Percentiles rank a stretch among this genome's conserved stretches.
phyloP scores from a whole-genome alignment of 2,113 vertebrate genomes.

The Loxodonta africana region DNA sequence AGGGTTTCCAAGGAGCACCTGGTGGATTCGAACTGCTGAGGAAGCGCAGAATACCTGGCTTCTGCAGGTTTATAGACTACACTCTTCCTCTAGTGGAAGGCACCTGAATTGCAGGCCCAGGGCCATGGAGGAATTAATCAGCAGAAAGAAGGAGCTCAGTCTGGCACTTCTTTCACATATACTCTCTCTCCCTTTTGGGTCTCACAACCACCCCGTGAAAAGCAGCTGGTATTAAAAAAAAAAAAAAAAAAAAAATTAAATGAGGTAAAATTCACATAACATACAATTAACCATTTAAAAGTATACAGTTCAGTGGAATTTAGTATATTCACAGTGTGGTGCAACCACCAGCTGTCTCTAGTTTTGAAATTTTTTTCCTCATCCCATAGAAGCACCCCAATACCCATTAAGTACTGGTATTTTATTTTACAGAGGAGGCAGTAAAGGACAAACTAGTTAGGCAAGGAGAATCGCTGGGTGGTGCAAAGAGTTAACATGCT shows the following conservation, averaged over 20 bases:
- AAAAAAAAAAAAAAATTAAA: no score
- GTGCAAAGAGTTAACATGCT: neutral
- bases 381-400: no score
- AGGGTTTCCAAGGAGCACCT: no score
- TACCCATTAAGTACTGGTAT: neutral
- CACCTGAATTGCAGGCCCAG: slow-evolving; percentile 65
- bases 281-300: no score
- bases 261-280: no score
- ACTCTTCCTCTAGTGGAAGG: neutral
- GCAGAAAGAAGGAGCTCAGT: neutral
- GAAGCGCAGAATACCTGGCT: neutral
- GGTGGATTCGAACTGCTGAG: neutral
- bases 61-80: neutral
- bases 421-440: neutral
- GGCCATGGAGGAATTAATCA: neutral
- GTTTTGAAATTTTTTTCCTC: no score
- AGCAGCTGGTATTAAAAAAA: neutral
- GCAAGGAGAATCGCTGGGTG: neutral
- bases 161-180: neutral
- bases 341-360: no score
- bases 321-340: no score
- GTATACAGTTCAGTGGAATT: no score
- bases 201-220: neutral
- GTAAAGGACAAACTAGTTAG: neutral
- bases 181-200: neutral